phyloP scores from a whole-genome alignment of 2,888 invertebrate genomes.

The Folsomia candida region DNA sequence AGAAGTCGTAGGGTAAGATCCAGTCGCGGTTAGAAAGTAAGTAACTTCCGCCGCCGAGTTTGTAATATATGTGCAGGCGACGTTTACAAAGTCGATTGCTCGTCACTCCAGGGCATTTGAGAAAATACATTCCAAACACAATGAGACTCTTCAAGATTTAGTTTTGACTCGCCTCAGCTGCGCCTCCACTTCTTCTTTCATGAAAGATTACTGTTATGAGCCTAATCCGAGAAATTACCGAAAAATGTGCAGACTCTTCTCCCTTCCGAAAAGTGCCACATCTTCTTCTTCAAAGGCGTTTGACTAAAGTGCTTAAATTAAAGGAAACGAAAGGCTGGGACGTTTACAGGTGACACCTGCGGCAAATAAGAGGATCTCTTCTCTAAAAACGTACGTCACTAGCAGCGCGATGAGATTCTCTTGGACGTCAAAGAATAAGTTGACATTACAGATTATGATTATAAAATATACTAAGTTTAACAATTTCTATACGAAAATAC shows the following conservation, averaged over 20 bases:
- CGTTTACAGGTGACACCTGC: no score
- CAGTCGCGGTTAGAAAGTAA: background rate
- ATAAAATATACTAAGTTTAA: no score
- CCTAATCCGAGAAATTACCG: background rate
- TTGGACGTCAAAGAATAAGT: no score
- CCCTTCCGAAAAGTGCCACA: no score
- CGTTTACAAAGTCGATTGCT: background rate
- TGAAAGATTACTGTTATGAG: background rate
- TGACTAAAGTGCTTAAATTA: background rate
- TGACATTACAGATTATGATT: no score
- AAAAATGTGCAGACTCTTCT: background rate
- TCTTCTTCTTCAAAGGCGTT: background rate
- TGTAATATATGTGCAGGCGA: background rate
- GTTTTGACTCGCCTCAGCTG: background rate
- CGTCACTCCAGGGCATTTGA: background rate
- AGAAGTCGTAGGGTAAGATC: background rate
- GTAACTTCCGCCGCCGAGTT: background rate
- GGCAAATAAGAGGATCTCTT: no score
- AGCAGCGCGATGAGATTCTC: no score
- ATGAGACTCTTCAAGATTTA: background rate
- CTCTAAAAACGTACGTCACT: no score
- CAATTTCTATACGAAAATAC: no score
- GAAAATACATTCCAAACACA: background rate
- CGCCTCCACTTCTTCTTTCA: background rate
- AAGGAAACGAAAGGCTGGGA: background rate